phyloP scores from a whole-genome alignment of 2,888 invertebrate genomes.

The Entomobrya multifasciata region DNA sequence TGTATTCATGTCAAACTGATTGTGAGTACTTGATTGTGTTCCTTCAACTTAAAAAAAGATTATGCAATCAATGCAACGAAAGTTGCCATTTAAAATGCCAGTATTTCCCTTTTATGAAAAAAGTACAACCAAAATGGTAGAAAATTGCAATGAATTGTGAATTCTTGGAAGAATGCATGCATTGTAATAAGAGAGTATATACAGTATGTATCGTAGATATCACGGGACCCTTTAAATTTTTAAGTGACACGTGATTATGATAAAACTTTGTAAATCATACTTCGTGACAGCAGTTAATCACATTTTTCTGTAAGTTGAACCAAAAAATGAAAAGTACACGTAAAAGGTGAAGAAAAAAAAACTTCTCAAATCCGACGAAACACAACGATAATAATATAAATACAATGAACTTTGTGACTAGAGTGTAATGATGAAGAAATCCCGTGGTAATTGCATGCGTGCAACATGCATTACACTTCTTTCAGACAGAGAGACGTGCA shows the following conservation, averaged over 20 bases:
- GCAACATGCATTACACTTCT: conserved; percentile 11
- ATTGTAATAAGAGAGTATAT: too few relatives aligned
- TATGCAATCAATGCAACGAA: too few relatives aligned
- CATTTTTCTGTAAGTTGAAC: conserved; percentile 6
- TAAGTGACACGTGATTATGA: conserved; percentile 45
- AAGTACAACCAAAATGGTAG: too few relatives aligned
- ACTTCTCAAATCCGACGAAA: conserved; percentile 10
- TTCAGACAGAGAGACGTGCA: not conserved
- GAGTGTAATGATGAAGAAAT: conserved; percentile 29
- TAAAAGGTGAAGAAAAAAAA: not conserved
- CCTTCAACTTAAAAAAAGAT: too few relatives aligned
- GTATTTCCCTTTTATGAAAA: too few relatives aligned
- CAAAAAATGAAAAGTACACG: not conserved
- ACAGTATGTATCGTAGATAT: too few relatives aligned
- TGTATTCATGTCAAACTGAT: too few relatives aligned
- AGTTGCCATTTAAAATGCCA: too few relatives aligned
- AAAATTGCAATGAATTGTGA: too few relatives aligned
- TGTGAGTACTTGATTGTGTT: too few relatives aligned
- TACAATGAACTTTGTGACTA: not conserved
- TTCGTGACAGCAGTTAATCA: conserved; percentile 54
- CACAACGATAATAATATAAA: not conserved
- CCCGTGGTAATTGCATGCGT: conserved; percentile 34
- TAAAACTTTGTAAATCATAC: conserved; percentile 39
- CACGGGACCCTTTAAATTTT: conserved; percentile 44
- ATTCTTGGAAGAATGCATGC: too few relatives aligned